Conservation (phyloP, 2,797 vertebrate species). For the Tangara arthus region DNA sequence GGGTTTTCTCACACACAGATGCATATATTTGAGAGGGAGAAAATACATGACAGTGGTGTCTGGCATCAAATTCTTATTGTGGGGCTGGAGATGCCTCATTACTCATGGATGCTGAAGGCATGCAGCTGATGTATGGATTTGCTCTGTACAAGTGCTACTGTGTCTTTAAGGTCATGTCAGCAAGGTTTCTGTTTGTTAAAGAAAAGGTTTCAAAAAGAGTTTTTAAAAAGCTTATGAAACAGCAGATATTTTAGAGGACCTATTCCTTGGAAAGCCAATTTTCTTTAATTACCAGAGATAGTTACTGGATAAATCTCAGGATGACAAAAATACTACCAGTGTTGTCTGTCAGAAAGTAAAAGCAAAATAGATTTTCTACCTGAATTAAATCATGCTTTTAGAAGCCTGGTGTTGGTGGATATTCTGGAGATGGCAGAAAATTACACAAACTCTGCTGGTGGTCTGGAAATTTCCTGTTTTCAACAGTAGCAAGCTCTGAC, state of each 20-base stretch:
- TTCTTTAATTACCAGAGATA: neutral
- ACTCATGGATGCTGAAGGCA: neutral
- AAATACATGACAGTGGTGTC: constrained; percentile 8
- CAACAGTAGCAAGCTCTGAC: neutral
- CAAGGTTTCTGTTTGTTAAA: neutral
- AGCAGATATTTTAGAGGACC: neutral
- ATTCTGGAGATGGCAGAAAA: neutral
- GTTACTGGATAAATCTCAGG: neutral
- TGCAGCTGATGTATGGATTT: neutral
- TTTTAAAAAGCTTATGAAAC: neutral
- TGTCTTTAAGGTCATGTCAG: neutral
- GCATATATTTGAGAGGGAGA: constrained; percentile 14
- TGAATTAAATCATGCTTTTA: neutral
- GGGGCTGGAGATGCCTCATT: constrained; percentile 1
- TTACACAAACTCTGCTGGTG: neutral
- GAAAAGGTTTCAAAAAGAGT: neutral
- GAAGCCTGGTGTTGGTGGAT: neutral
- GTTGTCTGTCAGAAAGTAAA: neutral
- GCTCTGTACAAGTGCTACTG: neutral
- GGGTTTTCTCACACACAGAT: constrained; percentile 49
- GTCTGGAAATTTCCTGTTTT: neutral
- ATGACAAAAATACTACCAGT: neutral
- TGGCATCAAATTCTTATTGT: constrained; percentile 12
- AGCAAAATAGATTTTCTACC: neutral
- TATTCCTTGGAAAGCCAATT: neutral